Evolutionary conservation across 2,888 invertebrate species (phyloP).

Genomic region (Polydrusus pterygomalis): DNA sequence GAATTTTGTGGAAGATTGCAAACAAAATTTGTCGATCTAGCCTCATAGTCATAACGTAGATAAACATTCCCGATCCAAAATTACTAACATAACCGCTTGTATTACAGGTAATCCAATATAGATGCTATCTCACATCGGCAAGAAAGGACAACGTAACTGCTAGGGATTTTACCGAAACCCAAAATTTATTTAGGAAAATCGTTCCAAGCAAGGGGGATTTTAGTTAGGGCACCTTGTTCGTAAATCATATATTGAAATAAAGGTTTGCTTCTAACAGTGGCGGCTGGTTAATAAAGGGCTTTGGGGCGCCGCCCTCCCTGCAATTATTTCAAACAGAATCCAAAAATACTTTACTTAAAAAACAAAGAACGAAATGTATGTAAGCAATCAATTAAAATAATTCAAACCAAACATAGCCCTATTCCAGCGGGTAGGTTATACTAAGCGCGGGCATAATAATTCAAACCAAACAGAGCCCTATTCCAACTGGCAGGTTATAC

Average conservation of each 20-base stretch:
- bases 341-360: too few relatives aligned
- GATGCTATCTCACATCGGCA: constrained; percentile 3
- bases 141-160: constrained; percentile 1
- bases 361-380: too few relatives aligned
- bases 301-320: too few relatives aligned
- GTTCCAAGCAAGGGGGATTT: neutral
- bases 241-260: neutral
- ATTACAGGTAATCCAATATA: neutral
- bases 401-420: too few relatives aligned
- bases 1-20: neutral
- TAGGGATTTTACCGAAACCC: neutral
- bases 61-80: neutral
- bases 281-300: too few relatives aligned
- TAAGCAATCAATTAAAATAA: too few relatives aligned
- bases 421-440: too few relatives aligned
- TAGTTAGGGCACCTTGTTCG: neutral
- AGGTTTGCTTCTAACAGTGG: too few relatives aligned
- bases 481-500: too few relatives aligned
- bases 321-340: too few relatives aligned
- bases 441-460: too few relatives aligned
- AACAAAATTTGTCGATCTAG: neutral
- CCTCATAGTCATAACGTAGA: neutral
- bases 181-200: constrained; percentile 13
- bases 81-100: constrained; percentile 4
- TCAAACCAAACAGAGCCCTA: too few relatives aligned